Evolutionary conservation across 2,888 invertebrate genomes (phyloP).

Genomic region (Cryptus armator): DNA sequence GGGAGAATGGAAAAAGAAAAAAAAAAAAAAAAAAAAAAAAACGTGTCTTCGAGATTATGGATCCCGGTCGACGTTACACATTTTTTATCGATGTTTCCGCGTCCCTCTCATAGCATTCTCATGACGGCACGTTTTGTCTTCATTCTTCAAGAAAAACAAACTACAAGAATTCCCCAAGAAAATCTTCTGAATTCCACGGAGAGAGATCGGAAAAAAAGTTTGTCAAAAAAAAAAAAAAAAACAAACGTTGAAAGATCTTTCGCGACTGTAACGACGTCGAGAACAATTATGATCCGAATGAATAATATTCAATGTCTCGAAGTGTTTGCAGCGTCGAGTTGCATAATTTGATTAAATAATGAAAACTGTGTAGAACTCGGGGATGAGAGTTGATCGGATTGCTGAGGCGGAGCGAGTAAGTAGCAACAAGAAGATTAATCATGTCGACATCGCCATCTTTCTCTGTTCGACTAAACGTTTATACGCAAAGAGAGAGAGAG

Average conservation of each 20-base stretch:
- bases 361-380: conserved; percentile 49
- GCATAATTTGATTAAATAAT: conserved; percentile 30
- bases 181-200: no score
- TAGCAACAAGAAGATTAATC: conserved; percentile 60
- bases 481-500: not conserved
- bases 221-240: not conserved
- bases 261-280: not conserved
- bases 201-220: not conserved
- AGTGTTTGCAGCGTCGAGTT: not conserved
- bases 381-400: conserved; percentile 61
- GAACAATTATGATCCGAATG: conserved; percentile 21
- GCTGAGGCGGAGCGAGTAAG: conserved; percentile 36
- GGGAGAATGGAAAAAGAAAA: conserved; percentile 1
- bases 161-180: not conserved
- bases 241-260: conserved; percentile 2
- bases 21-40: conserved; percentile 36
- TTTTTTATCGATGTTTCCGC: conserved; percentile 54
- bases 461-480: conserved; percentile 35
- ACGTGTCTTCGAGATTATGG: conserved; percentile 28
- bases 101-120: not conserved
- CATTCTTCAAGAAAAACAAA: not conserved
- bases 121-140: conserved; percentile 29
- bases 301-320: conserved; percentile 37
- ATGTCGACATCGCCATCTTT: conserved; percentile 28
- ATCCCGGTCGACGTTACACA: conserved; percentile 40